Evolutionary conservation across 2,113 vertebrate genomes (phyloP).

Genomic region (Odocoileus virginianus): DNA sequence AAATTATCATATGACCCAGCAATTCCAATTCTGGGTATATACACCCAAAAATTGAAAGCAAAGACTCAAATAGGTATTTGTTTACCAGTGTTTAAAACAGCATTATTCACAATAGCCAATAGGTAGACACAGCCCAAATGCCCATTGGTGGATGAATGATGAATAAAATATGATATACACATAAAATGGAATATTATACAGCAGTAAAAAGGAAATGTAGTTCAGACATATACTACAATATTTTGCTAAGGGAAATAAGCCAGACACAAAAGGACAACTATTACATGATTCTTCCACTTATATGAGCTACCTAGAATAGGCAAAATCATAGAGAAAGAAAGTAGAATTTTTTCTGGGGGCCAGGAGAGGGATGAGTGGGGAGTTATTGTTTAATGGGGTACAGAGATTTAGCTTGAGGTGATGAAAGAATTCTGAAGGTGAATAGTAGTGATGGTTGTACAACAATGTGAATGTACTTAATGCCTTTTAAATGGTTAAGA

Average conservation of each 20-base stretch:
- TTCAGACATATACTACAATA: not conserved
- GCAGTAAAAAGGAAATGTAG: not conserved
- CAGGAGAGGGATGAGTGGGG: not conserved
- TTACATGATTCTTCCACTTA: not conserved
- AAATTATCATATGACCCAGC: too few species aligned
- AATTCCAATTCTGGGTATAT: not conserved
- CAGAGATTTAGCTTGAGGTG: not conserved
- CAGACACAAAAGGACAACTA: not conserved
- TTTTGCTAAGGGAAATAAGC: not conserved
- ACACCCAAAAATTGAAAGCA: not conserved
- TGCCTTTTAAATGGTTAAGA: not conserved
- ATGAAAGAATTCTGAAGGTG: not conserved
- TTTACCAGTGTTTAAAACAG: not conserved
- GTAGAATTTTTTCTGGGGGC: not conserved
- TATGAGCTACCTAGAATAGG: not conserved
- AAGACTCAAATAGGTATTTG: not conserved
- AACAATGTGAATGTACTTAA: not conserved
- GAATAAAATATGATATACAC: not conserved
- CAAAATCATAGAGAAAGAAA: not conserved
- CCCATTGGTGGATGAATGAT: too few species aligned
- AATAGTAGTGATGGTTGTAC: not conserved
- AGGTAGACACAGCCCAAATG: not conserved
- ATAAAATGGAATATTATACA: not conserved
- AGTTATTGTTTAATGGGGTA: not conserved
- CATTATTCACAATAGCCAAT: not conserved